Evolutionary conservation across 1,140 invertebrate genomes (phyloP).

Genomic region (Cyclina sinensis): DNA sequence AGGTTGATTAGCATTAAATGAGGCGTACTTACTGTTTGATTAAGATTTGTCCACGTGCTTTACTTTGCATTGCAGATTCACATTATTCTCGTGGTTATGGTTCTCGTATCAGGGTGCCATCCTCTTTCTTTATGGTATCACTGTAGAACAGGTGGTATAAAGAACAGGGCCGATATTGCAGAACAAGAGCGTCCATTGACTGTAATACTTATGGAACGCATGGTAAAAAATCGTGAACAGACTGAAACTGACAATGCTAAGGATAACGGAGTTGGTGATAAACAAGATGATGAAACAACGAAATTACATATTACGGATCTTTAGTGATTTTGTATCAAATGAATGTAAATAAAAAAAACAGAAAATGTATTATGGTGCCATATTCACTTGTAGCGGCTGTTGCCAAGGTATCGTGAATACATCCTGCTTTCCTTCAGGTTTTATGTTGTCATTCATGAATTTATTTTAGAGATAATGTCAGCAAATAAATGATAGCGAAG

Average conservation of each 20-base stretch:
- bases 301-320: conserved; percentile 33
- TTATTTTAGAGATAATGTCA: no score
- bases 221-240: background rate
- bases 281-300: background rate
- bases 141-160: conserved; percentile 22
- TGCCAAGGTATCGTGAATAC: no score
- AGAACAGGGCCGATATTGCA: background rate
- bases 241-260: background rate
- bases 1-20: background rate
- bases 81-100: background rate
- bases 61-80: background rate
- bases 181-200: conserved; percentile 19
- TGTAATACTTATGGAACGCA: conserved; percentile 35
- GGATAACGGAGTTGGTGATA: background rate
- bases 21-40: no score
- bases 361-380: no score
- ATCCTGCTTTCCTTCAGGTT: no score
- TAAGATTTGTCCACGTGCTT: no score
- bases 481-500: no score
- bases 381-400: no score
- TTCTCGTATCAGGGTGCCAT: conserved; percentile 18
- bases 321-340: no score
- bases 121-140: conserved; percentile 53
- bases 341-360: no score
- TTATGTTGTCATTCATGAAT: no score